Percentiles rank a stretch among this genome's conserved stretches.
phyloP scores from a whole-genome alignment of 2,888 invertebrate species.

The Phengaris arion region DNA sequence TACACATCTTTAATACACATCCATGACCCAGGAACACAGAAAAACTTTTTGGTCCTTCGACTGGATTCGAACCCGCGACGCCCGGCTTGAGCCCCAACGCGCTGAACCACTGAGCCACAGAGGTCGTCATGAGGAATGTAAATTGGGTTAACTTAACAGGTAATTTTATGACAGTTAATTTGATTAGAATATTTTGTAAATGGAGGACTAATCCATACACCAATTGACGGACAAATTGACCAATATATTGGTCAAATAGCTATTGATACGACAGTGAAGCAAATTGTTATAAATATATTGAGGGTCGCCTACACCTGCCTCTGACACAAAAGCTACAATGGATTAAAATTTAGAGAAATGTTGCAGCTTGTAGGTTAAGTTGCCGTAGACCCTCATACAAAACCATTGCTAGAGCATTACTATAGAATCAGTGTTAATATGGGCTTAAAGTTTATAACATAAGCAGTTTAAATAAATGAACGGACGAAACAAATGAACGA shows the following conservation, averaged over 20 bases:
- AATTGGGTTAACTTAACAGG: too few species aligned
- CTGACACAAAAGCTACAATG: conserved; percentile 31
- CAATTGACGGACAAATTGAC: conserved; percentile 44
- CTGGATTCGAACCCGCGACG: too few species aligned
- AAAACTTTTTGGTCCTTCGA: too few species aligned
- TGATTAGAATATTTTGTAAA: neutral
- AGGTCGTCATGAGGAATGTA: too few species aligned
- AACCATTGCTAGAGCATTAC: neutral
- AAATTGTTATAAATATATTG: conserved; percentile 52
- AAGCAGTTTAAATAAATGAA: too few species aligned
- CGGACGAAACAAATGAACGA: too few species aligned
- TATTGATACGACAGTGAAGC: conserved; percentile 42
- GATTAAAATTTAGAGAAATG: conserved; percentile 32
- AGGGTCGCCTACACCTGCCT: conserved; percentile 50
- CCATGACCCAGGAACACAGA: too few species aligned
- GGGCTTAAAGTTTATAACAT: too few species aligned
- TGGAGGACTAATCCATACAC: conserved; percentile 40
- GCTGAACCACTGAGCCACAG: too few species aligned
- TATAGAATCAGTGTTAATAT: too few species aligned
- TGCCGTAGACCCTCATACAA: conserved; percentile 15
- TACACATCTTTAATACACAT: too few species aligned
- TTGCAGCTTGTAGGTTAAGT: conserved; percentile 34
- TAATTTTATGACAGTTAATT: neutral
- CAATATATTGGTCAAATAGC: conserved; percentile 35
- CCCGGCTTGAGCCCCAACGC: too few species aligned